Conservation (phyloP, 2,113 vertebrate species). For the Chaenogobius annularis region DNA sequence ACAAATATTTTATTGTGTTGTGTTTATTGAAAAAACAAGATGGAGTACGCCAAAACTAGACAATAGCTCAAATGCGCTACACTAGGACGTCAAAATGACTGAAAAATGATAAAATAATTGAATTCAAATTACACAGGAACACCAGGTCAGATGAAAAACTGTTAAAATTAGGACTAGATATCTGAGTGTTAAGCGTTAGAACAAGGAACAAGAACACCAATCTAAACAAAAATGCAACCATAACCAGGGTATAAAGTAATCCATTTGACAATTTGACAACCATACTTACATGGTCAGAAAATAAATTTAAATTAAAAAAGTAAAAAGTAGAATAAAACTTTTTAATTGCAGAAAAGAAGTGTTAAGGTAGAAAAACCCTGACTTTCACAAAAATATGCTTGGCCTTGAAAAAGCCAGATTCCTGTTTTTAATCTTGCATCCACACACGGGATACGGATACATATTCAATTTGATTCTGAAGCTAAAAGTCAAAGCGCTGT, state of each 20-base stretch:
- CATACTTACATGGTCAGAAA: too few species aligned
- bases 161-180: too few species aligned
- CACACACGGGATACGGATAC: background rate
- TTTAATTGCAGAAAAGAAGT: background rate
- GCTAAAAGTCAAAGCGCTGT: background rate
- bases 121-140: too few species aligned
- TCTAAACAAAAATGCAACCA: background rate
- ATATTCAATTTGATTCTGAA: slow-evolving; percentile 10
- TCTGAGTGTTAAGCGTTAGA: too few species aligned
- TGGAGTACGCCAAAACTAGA: background rate
- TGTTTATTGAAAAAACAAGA: background rate
- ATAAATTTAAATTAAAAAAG: too few species aligned
- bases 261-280: background rate
- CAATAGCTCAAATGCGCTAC: background rate
- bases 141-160: too few species aligned
- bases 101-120: too few species aligned
- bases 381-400: slow-evolving; percentile 10
- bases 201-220: background rate
- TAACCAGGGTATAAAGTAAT: background rate
- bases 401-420: slow-evolving; percentile 1
- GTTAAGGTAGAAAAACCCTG: background rate
- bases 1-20: background rate
- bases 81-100: too few species aligned
- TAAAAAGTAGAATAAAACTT: background rate
- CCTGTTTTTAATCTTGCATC: slow-evolving; percentile 1